phyloP scores from a whole-genome alignment of 2,797 vertebrate genomes.

The Falco concolor region DNA sequence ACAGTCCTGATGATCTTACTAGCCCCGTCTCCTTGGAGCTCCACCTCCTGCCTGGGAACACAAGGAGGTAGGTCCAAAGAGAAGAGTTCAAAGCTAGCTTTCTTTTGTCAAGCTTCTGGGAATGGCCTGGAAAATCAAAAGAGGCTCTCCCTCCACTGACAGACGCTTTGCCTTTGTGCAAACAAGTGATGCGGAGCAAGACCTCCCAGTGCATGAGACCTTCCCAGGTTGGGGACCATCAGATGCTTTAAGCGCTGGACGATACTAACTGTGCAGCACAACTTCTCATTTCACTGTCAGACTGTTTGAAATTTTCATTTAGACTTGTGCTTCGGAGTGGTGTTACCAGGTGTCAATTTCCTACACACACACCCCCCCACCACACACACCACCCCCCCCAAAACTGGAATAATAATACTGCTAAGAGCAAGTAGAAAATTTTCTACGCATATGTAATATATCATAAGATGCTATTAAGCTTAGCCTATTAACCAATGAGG shows the following conservation, averaged over 20 bases:
- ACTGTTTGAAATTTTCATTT: not conserved
- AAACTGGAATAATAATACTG: not conserved
- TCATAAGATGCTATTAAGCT: not conserved
- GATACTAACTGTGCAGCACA: not conserved
- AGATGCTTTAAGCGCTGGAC: not conserved
- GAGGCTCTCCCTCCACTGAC: not conserved
- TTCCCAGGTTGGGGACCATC: not conserved
- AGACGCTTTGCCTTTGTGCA: not conserved
- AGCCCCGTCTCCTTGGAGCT: not conserved
- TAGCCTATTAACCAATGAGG: not conserved
- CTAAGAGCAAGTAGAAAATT: not conserved
- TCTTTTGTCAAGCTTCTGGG: constrained; percentile 30
- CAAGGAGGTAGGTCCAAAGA: not conserved
- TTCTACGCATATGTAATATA: not conserved
- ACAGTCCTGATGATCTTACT: not conserved
- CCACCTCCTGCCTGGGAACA: not conserved
- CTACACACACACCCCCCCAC: too few species aligned
- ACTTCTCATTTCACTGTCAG: not conserved
- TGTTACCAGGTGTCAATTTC: too few species aligned
- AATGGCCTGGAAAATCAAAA: not conserved
- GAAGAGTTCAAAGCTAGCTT: not conserved
- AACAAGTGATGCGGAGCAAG: not conserved
- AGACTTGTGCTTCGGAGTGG: too few species aligned
- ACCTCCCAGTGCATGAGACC: not conserved
- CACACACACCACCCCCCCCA: too few species aligned